phyloP scores from a whole-genome alignment of 53 echinoderm and acorn worm species.

The Antedon mediterranea region DNA sequence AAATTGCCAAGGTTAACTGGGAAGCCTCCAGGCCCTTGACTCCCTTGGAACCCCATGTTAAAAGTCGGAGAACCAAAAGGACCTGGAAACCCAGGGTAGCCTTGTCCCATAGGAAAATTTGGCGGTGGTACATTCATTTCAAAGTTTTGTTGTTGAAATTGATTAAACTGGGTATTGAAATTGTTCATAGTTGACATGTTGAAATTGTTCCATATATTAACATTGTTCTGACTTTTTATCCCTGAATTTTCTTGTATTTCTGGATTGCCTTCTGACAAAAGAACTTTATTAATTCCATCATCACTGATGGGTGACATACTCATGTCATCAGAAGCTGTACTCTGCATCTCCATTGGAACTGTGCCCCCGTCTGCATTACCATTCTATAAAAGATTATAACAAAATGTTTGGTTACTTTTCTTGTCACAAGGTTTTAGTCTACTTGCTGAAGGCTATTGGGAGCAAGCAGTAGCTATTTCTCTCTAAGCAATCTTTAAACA shows the following conservation, averaged over 20 bases:
- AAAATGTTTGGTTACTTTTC: not conserved
- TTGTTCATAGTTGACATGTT: not conserved
- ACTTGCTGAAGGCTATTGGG: too few species aligned
- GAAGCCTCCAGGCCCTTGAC: not conserved
- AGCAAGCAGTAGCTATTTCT: too few species aligned
- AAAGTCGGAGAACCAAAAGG: not conserved
- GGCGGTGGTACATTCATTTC: constrained; percentile 1
- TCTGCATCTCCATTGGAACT: not conserved
- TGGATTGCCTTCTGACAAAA: not conserved
- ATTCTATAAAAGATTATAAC: not conserved
- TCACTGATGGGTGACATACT: constrained; percentile 74
- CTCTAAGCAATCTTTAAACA: too few species aligned
- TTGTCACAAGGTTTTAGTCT: too few species aligned
- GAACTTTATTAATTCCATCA: not conserved
- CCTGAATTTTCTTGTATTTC: not conserved
- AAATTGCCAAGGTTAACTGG: constrained; percentile 6
- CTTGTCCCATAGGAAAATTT: not conserved
- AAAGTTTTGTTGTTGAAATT: not conserved
- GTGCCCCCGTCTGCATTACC: not conserved
- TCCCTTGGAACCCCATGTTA: not conserved
- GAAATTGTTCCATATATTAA: not conserved
- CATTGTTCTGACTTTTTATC: not conserved
- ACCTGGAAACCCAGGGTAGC: not conserved
- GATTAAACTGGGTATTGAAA: not conserved
- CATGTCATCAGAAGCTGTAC: constrained; percentile 42